Base-by-base conservation (phyloP, 2,113 vertebrate genomes). In the Stegastes partitus region DNA sequence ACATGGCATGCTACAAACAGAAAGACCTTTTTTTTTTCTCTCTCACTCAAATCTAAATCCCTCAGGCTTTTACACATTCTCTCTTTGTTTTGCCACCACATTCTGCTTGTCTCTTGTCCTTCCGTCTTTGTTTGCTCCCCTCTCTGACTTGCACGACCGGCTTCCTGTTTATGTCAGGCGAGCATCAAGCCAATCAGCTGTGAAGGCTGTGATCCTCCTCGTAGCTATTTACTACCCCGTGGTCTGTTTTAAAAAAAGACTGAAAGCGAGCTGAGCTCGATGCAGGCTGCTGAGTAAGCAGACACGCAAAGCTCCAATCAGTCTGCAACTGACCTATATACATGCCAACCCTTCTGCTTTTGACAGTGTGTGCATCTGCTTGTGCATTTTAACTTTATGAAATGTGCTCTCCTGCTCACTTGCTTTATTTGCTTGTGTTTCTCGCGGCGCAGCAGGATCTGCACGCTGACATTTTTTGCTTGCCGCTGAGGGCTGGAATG, bases 91-190 rank as follows among this genome's bases (percentile, higher is more conserved):
- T 82, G 66, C 64, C 45, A 67, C 77, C 63, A 34, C 68, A 56
- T 74, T 86, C 74, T 84, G 68, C 76, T 69, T 11, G 57, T 73
- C 84, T 83, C 63, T 47, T 47, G 66, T 75, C 69, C 68, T 83
- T 82, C 55, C 42, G 19, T 62, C 74, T 85, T 65, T 74, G 71
- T 67, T 81, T 31, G 6, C 65, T 76, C 72, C 77, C 51, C 67
- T 85, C 90, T 74, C 68, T 77, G 26, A 90, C 83, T 86, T 66
- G 81, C 90, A 92, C 87, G 73, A 88, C 77, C 69, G 53, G 90
- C 91, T 96, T 96, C 94, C 93, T 93, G 94, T 95, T 95, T 93
- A 93, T 94, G 92, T 93, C 89, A 91, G 84, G 84, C 91, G 79
- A 93, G 86, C 91, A 90, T 93, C 93, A 86, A 90, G 91, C 94